These are phyloP conservation scores for Eupithecia tripunctaria DNA, from an alignment of 2,888 invertebrate genomes.

Conservation along the genomic window DNA sequence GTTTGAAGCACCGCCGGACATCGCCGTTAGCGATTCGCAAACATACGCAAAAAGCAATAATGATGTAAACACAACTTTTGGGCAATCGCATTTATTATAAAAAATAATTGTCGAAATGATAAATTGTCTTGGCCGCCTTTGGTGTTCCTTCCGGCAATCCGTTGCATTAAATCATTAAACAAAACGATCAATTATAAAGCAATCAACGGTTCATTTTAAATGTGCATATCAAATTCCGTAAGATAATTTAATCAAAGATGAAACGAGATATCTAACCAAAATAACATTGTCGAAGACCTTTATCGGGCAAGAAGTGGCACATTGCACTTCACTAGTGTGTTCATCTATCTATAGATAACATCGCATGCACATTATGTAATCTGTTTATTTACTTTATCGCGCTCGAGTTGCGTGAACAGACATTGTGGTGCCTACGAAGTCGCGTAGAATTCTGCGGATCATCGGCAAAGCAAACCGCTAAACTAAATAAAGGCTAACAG, in stretches of 20 bases:
- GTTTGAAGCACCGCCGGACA: slow-evolving; percentile 67
- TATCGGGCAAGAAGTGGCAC: slow-evolving; percentile 42
- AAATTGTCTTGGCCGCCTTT: slow-evolving; percentile 43
- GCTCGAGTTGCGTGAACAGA: slow-evolving; percentile 54
- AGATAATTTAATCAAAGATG: slow-evolving; percentile 26
- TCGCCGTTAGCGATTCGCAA: slow-evolving; percentile 72
- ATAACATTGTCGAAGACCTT: slow-evolving; percentile 13
- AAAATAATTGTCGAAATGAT: slow-evolving; percentile 50
- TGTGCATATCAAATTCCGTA: slow-evolving; percentile 25
- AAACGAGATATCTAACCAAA: not conserved
- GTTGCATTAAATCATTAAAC: slow-evolving; percentile 40
- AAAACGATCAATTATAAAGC: slow-evolving; percentile 38
- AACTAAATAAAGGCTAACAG: slow-evolving; percentile 55
- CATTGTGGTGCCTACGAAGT: slow-evolving; percentile 54
- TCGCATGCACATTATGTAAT: slow-evolving; percentile 39
- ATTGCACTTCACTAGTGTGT: slow-evolving; percentile 39
- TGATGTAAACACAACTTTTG: slow-evolving; percentile 61
- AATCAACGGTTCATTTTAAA: slow-evolving; percentile 30
- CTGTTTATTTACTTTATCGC: slow-evolving; percentile 45
- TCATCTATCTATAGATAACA: slow-evolving; percentile 36
- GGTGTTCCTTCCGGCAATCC: slow-evolving; percentile 40
- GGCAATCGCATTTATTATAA: slow-evolving; percentile 52
- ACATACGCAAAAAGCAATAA: slow-evolving; percentile 65
- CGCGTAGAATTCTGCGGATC: slow-evolving; percentile 48
- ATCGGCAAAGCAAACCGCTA: slow-evolving; percentile 54